Evolutionary conservation across 2,888 invertebrate genomes (phyloP).

Genomic region (Ormyrus thymus): DNA sequence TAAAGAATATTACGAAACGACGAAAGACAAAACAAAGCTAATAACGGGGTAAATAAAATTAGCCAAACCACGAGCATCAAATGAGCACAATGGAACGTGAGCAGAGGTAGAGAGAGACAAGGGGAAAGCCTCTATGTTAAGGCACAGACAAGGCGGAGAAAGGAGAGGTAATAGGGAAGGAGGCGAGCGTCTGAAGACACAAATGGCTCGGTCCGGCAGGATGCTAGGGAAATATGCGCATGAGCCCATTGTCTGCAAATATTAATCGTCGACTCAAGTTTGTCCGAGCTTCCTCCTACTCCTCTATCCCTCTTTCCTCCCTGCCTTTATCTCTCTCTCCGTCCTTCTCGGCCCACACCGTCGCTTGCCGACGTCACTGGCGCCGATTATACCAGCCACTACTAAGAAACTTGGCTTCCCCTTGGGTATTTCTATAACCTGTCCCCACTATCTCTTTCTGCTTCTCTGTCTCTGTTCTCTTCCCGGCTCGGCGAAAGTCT

Average conservation of each 20-base stretch:
- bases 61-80: neutral
- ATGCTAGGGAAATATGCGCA: conserved; percentile 64
- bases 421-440: conserved; percentile 31
- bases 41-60: conserved; percentile 11
- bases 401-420: conserved; percentile 54
- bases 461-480: conserved; percentile 3
- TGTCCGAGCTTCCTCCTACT: conserved; percentile 52
- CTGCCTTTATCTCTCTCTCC: no score
- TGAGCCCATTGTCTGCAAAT: conserved; percentile 68
- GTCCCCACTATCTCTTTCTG: neutral
- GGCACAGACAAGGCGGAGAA: neutral
- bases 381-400: conserved; percentile 43
- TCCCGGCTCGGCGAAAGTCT: conserved; percentile 12
- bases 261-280: conserved; percentile 68
- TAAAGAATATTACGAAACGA: neutral
- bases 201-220: conserved; percentile 51
- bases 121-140: neutral
- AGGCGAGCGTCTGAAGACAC: neutral
- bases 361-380: conserved; percentile 31
- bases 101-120: no score
- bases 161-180: neutral
- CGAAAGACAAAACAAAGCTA: neutral
- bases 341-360: no score
- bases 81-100: neutral
- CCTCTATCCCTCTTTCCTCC: neutral